Conservation (phyloP, 2,113 vertebrate genomes). For the Anhinga rufa region DNA sequence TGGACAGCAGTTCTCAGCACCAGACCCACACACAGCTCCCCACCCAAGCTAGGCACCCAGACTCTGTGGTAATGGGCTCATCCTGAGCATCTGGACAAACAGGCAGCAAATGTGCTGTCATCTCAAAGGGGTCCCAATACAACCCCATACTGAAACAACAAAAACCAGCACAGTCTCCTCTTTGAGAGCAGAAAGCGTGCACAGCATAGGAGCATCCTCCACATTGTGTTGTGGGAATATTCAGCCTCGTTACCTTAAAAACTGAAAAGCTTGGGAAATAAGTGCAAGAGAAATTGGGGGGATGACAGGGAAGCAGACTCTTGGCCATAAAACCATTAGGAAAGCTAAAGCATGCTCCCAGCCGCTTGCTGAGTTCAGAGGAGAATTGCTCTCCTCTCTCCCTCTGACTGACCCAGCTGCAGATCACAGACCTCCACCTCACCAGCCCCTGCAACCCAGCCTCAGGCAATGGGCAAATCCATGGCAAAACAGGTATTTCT, state of each 20-base stretch:
- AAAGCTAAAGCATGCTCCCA: background rate
- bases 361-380: background rate
- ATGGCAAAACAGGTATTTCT: background rate
- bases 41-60: background rate
- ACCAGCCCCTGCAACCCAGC: background rate
- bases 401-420: background rate
- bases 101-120: rapidly evolving
- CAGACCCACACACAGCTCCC: background rate
- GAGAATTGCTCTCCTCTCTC: background rate
- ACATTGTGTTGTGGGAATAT: background rate
- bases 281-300: background rate
- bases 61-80: background rate
- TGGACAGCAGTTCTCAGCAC: background rate
- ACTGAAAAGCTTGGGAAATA: background rate
- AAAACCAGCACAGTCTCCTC: background rate
- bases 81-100: background rate
- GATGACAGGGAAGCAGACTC: background rate
- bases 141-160: background rate
- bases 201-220: background rate
- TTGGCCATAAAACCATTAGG: background rate
- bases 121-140: background rate
- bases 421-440: rapidly evolving
- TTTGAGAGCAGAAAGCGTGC: background rate
- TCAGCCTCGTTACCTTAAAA: background rate
- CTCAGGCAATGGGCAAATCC: background rate